These are phyloP conservation scores for Thunnus thynnus DNA, from an alignment of 2,113 vertebrate genomes.

Conservation along the genomic window DNA sequence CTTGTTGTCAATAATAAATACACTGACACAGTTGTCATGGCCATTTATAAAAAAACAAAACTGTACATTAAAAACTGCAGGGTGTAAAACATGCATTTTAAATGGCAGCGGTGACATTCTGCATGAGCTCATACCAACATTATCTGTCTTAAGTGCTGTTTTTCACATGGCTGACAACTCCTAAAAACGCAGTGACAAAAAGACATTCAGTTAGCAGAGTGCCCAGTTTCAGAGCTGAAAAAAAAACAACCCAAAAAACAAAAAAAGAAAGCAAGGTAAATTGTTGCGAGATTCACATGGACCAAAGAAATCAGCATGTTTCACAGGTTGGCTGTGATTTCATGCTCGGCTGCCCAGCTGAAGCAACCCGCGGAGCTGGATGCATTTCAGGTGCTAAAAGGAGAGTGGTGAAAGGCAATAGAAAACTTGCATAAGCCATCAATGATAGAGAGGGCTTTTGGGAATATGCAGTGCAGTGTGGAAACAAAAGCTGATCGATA, in stretches of 20 bases:
- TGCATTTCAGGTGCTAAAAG: slow-evolving; percentile 46
- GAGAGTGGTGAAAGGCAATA: slow-evolving; percentile 1
- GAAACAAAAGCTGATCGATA: background rate
- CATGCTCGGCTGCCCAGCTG: slow-evolving; percentile 16
- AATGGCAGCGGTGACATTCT: slow-evolving; percentile 10
- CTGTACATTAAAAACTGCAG: slow-evolving; percentile 35
- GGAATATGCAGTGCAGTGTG: background rate
- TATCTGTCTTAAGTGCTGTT: background rate
- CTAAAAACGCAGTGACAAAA: background rate
- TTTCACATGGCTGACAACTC: background rate
- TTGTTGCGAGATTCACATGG: background rate
- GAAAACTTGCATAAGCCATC: slow-evolving; percentile 12
- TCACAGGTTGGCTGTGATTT: slow-evolving; percentile 43
- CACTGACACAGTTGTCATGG: background rate
- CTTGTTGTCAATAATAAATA: background rate
- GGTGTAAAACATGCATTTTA: slow-evolving; percentile 42
- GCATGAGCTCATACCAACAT: slow-evolving; percentile 6
- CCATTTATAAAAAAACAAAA: slow-evolving; percentile 8
- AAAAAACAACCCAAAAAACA: background rate
- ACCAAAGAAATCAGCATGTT: slow-evolving; percentile 23
- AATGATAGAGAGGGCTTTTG: background rate
- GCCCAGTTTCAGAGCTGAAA: background rate
- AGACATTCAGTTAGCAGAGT: background rate
- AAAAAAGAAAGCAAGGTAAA: background rate
- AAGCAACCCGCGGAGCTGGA: slow-evolving; percentile 23